Percentiles rank a stretch among this genome's conserved stretches.
Evolutionary conservation across 2,797 vertebrate genomes (phyloP).

Genomic region (Selene dorsalis): DNA sequence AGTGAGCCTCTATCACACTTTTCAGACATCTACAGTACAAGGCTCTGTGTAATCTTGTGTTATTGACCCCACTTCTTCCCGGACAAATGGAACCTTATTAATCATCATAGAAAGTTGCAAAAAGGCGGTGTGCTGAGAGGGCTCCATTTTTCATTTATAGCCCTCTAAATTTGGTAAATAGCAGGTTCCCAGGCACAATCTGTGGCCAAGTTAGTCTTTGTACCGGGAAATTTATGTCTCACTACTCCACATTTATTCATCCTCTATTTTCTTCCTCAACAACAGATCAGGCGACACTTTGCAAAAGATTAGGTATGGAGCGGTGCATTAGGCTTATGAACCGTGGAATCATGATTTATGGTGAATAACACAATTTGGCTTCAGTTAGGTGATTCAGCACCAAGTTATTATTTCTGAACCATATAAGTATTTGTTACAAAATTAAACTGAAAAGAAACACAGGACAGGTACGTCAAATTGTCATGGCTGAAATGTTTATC

Average conservation of each 20-base stretch:
- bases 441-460: conserved; percentile 22
- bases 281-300: conserved; percentile 32
- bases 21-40: conserved; percentile 54
- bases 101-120: conserved; percentile 75
- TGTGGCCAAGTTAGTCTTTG: conserved; percentile 57
- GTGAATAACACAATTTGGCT: conserved; percentile 29
- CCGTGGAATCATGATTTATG: conserved; percentile 30
- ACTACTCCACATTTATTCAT: conserved; percentile 47
- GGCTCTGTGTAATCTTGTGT: conserved; percentile 67
- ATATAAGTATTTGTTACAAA: conserved; percentile 14
- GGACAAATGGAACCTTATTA: conserved; percentile 76
- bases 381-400: conserved; percentile 32
- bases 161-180: conserved; percentile 63
- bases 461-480: neutral
- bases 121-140: conserved; percentile 38
- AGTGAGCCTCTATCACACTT: conserved; percentile 54
- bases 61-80: conserved; percentile 72
- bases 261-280: conserved; percentile 4
- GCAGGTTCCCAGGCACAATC: conserved; percentile 46
- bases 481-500: neutral
- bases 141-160: conserved; percentile 67
- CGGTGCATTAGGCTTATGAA: conserved; percentile 45
- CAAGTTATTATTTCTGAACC: conserved; percentile 13
- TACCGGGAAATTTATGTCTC: conserved; percentile 53
- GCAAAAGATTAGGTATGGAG: conserved; percentile 40